These are phyloP conservation scores for Polyodon spathula DNA, from an alignment of 2,113 vertebrate genomes.

Conservation along the genomic window DNA sequence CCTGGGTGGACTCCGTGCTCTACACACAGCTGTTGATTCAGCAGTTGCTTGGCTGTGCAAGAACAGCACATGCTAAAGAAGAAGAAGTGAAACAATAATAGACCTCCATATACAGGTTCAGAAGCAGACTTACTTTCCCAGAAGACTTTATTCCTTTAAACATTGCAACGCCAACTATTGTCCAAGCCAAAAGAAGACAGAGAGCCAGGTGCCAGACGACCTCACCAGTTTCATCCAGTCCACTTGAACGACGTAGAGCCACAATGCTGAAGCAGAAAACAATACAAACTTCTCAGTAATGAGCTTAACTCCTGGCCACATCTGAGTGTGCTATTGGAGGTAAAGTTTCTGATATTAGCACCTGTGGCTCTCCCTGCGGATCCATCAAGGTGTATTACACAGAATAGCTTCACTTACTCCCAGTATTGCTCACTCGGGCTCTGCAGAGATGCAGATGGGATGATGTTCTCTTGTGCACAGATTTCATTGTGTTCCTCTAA, in stretches of 20 bases:
- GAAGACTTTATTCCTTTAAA: constrained; percentile 92
- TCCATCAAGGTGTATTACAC: neutral
- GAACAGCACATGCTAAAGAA: neutral
- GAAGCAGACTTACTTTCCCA: constrained; percentile 72
- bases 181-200: constrained; percentile 77
- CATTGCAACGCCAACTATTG: constrained; percentile 63
- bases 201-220: constrained; percentile 90
- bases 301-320: too few relatives aligned
- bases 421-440: constrained; percentile 84
- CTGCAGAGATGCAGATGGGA: constrained; percentile 37
- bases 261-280: constrained; percentile 54
- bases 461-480: constrained; percentile 22
- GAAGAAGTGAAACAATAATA: neutral
- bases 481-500: constrained; percentile 41
- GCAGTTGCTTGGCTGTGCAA: too few relatives aligned
- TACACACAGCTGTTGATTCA: too few relatives aligned
- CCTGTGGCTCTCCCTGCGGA: neutral
- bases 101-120: neutral
- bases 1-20: too few relatives aligned
- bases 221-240: constrained; percentile 70
- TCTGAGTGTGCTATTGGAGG: too few relatives aligned
- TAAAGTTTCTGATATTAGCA: too few relatives aligned
- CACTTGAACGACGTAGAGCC: constrained; percentile 66
- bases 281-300: neutral
- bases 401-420: constrained; percentile 67